phyloP scores from a whole-genome alignment of 2,113 vertebrate genomes.

The Mellivora capensis region DNA sequence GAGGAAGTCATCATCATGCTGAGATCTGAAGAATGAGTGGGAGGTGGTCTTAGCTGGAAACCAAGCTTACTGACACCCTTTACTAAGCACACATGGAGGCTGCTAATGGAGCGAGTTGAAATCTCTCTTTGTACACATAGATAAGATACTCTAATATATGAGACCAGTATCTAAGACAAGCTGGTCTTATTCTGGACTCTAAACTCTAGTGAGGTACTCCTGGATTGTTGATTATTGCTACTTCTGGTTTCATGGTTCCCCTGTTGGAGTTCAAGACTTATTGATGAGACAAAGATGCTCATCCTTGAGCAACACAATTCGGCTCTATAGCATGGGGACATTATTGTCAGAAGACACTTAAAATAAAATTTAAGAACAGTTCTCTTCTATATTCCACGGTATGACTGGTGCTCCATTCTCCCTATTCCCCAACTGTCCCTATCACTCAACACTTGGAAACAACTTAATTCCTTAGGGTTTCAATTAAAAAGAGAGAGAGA shows the following conservation, averaged over 20 bases:
- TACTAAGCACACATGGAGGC: not conserved
- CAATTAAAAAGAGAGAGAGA: no score
- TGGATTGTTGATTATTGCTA: not conserved
- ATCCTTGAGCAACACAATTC: slow-evolving; percentile 5
- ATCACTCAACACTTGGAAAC: not conserved
- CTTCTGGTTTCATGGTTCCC: not conserved
- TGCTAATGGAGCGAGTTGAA: not conserved
- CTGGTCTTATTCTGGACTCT: not conserved
- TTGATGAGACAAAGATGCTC: not conserved
- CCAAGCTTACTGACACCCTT: no score
- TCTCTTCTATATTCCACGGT: not conserved
- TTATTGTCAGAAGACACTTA: not conserved
- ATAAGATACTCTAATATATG: not conserved
- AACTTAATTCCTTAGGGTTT: not conserved
- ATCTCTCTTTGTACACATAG: not conserved
- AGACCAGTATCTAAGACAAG: not conserved
- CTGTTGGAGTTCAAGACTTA: not conserved
- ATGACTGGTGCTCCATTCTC: not conserved
- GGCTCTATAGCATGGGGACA: not conserved
- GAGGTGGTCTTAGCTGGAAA: not conserved
- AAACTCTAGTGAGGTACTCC: not conserved
- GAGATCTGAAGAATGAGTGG: not conserved
- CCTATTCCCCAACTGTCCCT: rapidly evolving
- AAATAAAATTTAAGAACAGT: not conserved
- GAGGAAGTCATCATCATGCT: not conserved